phyloP scores from a whole-genome alignment of 2,113 vertebrate genomes.

The Ictalurus punctatus region DNA sequence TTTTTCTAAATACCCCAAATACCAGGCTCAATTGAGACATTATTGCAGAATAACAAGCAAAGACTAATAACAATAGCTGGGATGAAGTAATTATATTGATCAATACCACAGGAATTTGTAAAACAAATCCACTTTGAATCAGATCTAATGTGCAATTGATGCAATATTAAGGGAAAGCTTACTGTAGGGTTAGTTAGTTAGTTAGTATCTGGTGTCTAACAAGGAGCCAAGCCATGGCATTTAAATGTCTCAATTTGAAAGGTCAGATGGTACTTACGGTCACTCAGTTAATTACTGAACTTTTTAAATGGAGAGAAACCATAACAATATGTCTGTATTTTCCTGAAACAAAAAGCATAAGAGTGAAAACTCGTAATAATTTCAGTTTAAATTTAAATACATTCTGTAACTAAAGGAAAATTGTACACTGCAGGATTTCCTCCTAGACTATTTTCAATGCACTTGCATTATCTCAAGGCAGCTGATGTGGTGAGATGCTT shows the following conservation, averaged over 20 bases:
- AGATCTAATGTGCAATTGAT: background rate
- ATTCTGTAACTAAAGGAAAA: conserved; percentile 1
- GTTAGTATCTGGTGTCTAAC: background rate
- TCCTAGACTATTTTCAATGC: conserved; percentile 37
- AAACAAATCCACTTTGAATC: background rate
- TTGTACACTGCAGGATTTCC: background rate
- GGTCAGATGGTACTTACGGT: background rate
- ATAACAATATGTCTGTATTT: background rate
- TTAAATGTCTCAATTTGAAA: conserved; percentile 13
- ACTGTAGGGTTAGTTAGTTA: background rate
- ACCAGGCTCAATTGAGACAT: background rate
- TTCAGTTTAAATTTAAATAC: background rate
- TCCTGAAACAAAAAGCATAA: background rate
- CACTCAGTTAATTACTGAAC: background rate
- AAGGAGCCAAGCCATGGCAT: background rate
- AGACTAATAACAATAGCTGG: background rate
- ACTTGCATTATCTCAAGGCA: conserved; percentile 37
- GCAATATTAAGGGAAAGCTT: background rate
- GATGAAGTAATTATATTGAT: background rate
- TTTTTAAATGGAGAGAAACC: background rate
- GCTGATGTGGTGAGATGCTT: conserved; percentile 27
- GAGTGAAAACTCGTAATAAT: background rate
- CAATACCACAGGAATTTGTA: background rate
- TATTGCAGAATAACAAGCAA: background rate
- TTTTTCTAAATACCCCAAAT: background rate